Percentiles rank a stretch among this genome's conserved stretches.
These are phyloP conservation scores for Brachycybe producta DNA, from an alignment of 2,888 invertebrate species.

Conservation along the genomic window DNA sequence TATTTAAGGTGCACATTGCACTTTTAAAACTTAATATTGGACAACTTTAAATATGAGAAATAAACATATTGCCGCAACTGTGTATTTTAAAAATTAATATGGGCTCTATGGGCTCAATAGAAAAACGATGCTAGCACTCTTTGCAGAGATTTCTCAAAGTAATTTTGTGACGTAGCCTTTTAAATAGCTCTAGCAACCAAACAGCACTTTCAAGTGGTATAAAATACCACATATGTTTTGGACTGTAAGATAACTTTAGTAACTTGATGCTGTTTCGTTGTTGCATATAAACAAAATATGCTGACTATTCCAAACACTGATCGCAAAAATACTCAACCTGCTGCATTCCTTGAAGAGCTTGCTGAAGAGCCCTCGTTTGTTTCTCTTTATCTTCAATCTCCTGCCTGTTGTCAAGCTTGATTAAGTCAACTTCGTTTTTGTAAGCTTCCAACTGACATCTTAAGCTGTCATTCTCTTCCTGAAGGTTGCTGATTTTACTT, in stretches of 20 bases:
- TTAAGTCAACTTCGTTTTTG: conserved; percentile 80
- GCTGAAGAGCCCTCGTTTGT: conserved; percentile 60
- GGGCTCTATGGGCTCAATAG: no score
- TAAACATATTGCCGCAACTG: no score
- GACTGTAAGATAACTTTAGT: not conserved
- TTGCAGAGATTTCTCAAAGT: no score
- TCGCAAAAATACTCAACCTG: conserved; percentile 29
- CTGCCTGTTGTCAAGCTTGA: conserved; percentile 63
- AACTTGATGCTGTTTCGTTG: not conserved
- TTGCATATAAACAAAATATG: not conserved
- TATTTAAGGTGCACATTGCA: no score
- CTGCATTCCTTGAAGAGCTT: conserved; percentile 41
- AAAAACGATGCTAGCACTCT: no score
- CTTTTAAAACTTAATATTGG: no score
- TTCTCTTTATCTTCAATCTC: conserved; percentile 72
- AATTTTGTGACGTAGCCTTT: no score
- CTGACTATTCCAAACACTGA: not conserved
- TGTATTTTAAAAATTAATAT: no score
- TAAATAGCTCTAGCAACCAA: no score
- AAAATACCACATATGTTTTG: no score
- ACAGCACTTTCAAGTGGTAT: no score
- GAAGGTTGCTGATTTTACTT: conserved; percentile 23
- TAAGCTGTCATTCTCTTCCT: conserved; percentile 81
- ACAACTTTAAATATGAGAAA: no score
- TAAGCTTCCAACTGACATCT: conserved; percentile 84